Percentiles rank a stretch among this genome's conserved stretches.
Conservation (phyloP, 1,140 invertebrate genomes). For the Whitmania pigra region DNA sequence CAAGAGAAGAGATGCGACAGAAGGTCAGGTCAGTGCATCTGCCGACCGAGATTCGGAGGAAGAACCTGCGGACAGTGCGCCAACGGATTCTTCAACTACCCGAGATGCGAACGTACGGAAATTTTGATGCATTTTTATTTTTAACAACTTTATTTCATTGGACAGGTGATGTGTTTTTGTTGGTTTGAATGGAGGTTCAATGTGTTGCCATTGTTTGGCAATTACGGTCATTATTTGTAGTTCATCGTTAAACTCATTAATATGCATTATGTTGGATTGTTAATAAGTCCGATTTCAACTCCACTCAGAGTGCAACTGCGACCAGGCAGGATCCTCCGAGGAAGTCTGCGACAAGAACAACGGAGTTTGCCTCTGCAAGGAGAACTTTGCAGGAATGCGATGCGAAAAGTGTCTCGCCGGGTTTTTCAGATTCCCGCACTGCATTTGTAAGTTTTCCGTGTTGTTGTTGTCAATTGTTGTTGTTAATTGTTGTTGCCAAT, state of each 20-base stretch:
- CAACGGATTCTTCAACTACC: slow-evolving; percentile 79
- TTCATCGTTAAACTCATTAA: neutral
- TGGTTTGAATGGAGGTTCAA: neutral
- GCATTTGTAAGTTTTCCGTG: slow-evolving; percentile 44
- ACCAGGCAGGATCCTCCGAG: slow-evolving; percentile 65
- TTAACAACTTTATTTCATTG: neutral
- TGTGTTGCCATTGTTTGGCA: too few relatives aligned
- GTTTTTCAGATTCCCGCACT: slow-evolving; percentile 75
- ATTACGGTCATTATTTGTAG: too few relatives aligned
- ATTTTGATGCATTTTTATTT: neutral
- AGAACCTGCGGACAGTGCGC: slow-evolving; percentile 73
- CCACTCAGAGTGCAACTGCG: slow-evolving; percentile 75
- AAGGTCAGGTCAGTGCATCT: slow-evolving; percentile 73
- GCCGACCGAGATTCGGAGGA: slow-evolving; percentile 72
- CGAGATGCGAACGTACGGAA: slow-evolving; percentile 67
- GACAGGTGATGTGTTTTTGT: neutral
- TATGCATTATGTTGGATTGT: neutral
- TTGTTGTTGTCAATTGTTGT: neutral
- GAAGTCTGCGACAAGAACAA: slow-evolving; percentile 72
- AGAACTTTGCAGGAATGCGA: slow-evolving; percentile 71
- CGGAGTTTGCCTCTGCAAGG: slow-evolving; percentile 78
- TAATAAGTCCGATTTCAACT: slow-evolving; percentile 24
- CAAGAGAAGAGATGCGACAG: slow-evolving; percentile 59
- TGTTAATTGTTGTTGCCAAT: neutral
- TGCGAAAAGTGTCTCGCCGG: slow-evolving; percentile 80